These are phyloP conservation scores for Rhinolophus ferrumequinum DNA, from an alignment of 2,113 vertebrate species.

Conservation along the genomic window DNA sequence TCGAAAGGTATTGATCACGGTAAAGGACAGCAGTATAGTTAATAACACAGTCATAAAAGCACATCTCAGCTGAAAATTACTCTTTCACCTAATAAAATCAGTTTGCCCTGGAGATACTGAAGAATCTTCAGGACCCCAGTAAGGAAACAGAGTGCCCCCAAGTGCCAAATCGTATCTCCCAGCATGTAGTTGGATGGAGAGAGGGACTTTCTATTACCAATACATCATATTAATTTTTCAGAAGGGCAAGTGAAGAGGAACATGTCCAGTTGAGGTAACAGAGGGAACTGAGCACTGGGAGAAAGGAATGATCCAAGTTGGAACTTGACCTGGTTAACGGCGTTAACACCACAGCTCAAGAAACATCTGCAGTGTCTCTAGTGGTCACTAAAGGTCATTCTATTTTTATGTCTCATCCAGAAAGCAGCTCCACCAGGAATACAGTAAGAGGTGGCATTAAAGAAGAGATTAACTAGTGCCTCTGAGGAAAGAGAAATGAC, in stretches of 20 bases:
- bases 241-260: conserved; percentile 66
- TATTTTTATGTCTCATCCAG: conserved; percentile 63
- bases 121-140: conserved; percentile 17
- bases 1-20: conserved; percentile 38
- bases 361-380: conserved; percentile 51
- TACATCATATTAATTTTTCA: conserved; percentile 70
- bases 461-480: conserved; percentile 32
- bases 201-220: conserved; percentile 39
- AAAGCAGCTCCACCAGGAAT: conserved; percentile 45
- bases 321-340: conserved; percentile 59
- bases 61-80: conserved; percentile 59
- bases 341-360: conserved; percentile 57
- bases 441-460: conserved; percentile 35
- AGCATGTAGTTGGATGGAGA: neutral
- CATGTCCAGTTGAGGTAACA: conserved; percentile 61
- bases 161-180: neutral
- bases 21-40: conserved; percentile 59
- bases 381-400: conserved; percentile 68
- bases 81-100: conserved; percentile 67
- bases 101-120: conserved; percentile 52
- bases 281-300: neutral
- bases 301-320: conserved; percentile 45
- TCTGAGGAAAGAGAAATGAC: conserved; percentile 39
- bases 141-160: conserved; percentile 37
- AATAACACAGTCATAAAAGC: conserved; percentile 61